Percentiles rank a stretch among this genome's conserved stretches.
Conservation (phyloP, 2,888 invertebrate species). For the Dolichopus griseipennis region DNA sequence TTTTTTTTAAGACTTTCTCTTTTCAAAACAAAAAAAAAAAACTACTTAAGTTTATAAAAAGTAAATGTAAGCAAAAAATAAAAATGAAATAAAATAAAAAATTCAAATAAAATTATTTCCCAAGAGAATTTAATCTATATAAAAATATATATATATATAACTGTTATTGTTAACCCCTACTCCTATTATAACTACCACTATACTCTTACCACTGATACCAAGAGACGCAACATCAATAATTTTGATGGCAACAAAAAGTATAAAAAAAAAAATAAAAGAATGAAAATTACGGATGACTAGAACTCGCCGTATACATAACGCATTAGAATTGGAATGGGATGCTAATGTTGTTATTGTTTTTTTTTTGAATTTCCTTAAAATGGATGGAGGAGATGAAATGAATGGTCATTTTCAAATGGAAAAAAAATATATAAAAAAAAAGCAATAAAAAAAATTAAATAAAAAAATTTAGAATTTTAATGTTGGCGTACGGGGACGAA, state of each 20-base stretch:
- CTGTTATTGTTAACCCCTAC: background rate
- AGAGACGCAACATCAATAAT: background rate
- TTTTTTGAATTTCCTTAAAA: background rate
- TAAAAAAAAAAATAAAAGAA: background rate
- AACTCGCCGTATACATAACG: background rate
- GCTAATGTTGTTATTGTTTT: background rate
- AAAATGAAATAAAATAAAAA: background rate
- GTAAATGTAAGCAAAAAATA: background rate
- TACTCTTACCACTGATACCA: background rate
- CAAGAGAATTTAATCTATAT: background rate
- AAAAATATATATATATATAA: background rate
- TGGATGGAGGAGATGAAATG: background rate
- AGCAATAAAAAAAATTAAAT: background rate
- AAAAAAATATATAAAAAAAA: background rate
- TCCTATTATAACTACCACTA: background rate
- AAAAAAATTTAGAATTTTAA: background rate
- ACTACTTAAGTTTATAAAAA: background rate
- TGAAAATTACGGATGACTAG: slow-evolving; percentile 6
- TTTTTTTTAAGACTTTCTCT: no score
- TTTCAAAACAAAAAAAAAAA: no score
- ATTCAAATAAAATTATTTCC: background rate
- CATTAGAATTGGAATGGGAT: background rate
- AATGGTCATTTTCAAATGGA: slow-evolving; percentile 2
- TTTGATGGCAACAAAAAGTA: background rate
- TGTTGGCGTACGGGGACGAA: background rate